A percentile compares a stretch with the other conserved stretches of the same genome.
phyloP scores from a whole-genome alignment of 2,113 vertebrate genomes.

The Pachyramphus minor region DNA sequence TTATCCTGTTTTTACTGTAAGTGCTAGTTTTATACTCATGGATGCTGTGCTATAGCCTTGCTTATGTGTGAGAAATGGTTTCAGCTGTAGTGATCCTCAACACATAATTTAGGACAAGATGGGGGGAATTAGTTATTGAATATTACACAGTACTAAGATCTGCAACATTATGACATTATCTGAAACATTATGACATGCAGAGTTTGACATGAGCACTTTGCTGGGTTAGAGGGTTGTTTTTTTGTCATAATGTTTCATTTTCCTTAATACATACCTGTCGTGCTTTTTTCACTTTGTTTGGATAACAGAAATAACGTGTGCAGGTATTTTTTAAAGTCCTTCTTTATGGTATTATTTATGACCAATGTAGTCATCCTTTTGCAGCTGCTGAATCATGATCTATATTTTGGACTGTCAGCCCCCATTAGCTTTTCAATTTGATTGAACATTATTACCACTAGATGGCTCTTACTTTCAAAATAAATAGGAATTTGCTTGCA shows the following conservation, averaged over 20 bases:
- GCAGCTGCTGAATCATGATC: background rate
- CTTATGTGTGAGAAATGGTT: background rate
- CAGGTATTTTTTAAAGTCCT: background rate
- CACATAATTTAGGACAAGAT: background rate
- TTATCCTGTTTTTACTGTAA: background rate
- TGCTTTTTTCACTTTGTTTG: background rate
- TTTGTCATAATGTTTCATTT: background rate
- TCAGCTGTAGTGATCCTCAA: background rate
- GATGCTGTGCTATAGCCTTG: background rate
- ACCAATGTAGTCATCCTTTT: background rate
- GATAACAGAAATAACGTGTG: background rate
- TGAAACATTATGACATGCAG: too few species aligned
- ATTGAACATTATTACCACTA: background rate
- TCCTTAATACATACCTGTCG: background rate
- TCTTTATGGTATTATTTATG: background rate
- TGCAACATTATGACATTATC: too few species aligned
- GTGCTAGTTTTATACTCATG: background rate
- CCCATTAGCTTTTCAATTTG: background rate
- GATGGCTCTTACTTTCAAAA: slow-evolving; percentile 59
- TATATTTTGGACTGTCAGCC: rapidly evolving
- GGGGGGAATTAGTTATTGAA: background rate
- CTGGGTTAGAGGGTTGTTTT: background rate
- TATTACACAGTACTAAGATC: background rate
- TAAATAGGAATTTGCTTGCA: background rate
- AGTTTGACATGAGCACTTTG: background rate